A percentile compares a stretch with the other conserved stretches of the same genome.
Conservation (phyloP, 2,888 invertebrate species). For the Suillia variegata region DNA sequence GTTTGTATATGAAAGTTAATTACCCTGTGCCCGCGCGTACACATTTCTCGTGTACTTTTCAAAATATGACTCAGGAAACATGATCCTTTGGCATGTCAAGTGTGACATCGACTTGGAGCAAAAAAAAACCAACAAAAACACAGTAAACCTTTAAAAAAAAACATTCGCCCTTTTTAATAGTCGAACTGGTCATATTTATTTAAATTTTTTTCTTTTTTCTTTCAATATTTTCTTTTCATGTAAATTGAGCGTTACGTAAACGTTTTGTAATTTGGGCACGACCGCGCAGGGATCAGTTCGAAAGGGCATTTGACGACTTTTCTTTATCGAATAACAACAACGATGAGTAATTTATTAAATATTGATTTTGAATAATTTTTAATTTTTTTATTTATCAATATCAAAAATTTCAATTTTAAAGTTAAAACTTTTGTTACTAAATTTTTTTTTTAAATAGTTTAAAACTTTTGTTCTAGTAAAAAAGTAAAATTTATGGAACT, state of each 20-base stretch:
- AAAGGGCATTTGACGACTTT: not conserved
- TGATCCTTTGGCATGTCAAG: conserved; percentile 15
- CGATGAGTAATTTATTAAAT: not conserved
- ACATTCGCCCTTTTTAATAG: not conserved
- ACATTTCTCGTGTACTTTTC: not conserved
- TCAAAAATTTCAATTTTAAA: no score
- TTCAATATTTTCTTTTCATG: not conserved
- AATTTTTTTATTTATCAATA: no score
- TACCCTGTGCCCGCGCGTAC: not conserved
- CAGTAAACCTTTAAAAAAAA: not conserved
- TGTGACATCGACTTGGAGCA: no score
- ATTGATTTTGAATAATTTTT: not conserved
- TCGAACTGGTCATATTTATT: conserved; percentile 14
- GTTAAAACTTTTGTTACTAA: no score
- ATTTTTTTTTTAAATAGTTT: no score
- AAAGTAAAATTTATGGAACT: no score
- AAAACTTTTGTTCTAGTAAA: no score
- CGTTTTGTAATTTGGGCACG: conserved; percentile 5
- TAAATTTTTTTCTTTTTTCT: conserved; percentile 16
- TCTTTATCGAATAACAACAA: not conserved
- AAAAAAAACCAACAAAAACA: no score
- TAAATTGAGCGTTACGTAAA: conserved; percentile 15
- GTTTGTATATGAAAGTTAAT: not conserved
- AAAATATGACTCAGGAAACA: not conserved
- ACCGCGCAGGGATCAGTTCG: not conserved